Evolutionary conservation across 2,888 invertebrate genomes (phyloP).

Genomic region (Neria commutata): DNA sequence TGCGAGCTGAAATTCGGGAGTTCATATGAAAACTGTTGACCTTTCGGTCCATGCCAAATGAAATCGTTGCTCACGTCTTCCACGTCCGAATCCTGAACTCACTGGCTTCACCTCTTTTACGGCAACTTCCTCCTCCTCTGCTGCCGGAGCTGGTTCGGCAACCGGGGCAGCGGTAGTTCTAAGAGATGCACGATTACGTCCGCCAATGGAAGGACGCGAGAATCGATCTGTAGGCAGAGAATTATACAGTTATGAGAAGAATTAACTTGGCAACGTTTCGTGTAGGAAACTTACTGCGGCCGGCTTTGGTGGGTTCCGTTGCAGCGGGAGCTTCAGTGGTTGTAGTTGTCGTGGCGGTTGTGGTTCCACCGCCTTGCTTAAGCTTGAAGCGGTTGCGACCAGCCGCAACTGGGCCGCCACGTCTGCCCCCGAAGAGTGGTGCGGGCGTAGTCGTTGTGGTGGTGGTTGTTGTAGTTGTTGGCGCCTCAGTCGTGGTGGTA

Average conservation of each 20-base stretch:
- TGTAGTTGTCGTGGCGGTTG: conserved; percentile 62
- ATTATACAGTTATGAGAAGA: neutral
- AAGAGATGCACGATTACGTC: conserved; percentile 48
- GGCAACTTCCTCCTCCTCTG: conserved; percentile 48
- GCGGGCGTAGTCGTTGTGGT: conserved; percentile 62
- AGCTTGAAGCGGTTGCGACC: conserved; percentile 60
- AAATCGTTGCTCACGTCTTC: conserved; percentile 58
- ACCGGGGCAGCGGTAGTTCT: conserved; percentile 49
- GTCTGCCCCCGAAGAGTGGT: conserved; percentile 46
- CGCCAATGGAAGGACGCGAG: conserved; percentile 59
- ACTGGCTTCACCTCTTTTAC: conserved; percentile 56
- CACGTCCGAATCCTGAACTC: conserved; percentile 51
- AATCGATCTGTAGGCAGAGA: conserved; percentile 50
- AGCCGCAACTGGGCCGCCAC: conserved; percentile 44
- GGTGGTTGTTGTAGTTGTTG: conserved; percentile 66
- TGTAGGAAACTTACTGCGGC: conserved; percentile 47
- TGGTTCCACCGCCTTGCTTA: conserved; percentile 37
- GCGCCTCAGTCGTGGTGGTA: conserved; percentile 65
- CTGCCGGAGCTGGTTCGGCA: conserved; percentile 36
- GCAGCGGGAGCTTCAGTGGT: conserved; percentile 63
- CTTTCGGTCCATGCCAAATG: no score
- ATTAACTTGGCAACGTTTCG: neutral
- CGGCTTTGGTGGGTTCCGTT: conserved; percentile 49
- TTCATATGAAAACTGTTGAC: neutral
- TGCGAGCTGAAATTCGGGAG: conserved; percentile 49